Evolutionary conservation across 2,888 invertebrate genomes (phyloP).

Genomic region (Drosophila neutralis): DNA sequence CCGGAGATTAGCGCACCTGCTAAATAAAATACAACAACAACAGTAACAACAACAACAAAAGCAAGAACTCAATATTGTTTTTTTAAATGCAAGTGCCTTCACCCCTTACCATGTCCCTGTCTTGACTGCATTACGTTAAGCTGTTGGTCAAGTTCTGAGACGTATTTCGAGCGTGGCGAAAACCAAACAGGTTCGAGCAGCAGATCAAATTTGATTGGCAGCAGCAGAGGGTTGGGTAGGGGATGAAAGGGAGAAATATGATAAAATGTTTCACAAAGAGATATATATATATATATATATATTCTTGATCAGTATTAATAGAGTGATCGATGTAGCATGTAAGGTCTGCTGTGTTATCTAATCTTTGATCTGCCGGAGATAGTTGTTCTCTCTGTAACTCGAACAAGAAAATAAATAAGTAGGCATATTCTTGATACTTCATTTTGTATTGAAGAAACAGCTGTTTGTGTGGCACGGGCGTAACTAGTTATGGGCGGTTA

Average conservation of each 20-base stretch:
- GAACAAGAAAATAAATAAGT: no score
- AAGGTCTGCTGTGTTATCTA: no score
- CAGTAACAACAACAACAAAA: conserved; percentile 54
- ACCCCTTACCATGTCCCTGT: no score
- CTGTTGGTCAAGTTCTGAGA: conserved; percentile 67
- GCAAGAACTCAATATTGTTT: conserved; percentile 57
- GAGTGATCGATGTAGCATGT: no score
- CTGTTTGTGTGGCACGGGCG: neutral
- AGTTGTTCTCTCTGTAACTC: no score
- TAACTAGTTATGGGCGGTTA: neutral
- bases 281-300: neutral
- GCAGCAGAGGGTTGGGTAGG: neutral
- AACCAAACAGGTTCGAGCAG: conserved; percentile 2
- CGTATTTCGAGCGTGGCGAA: conserved; percentile 45
- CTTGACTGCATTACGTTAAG: conserved; percentile 40
- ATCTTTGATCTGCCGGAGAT: no score
- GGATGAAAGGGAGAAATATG: neutral
- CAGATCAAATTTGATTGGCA: conserved; percentile 30
- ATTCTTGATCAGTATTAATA: neutral
- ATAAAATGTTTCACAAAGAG: neutral
- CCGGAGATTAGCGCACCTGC: conserved; percentile 76
- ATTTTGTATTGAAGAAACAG: neutral
- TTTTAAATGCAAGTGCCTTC: conserved; percentile 50
- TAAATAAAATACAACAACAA: conserved; percentile 45
- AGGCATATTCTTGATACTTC: no score